A percentile compares a stretch with the other conserved stretches of the same genome.
Conservation (phyloP, 30 jellyfish, hydroid and myxozoan species). For the Rhopilema esculentum region DNA sequence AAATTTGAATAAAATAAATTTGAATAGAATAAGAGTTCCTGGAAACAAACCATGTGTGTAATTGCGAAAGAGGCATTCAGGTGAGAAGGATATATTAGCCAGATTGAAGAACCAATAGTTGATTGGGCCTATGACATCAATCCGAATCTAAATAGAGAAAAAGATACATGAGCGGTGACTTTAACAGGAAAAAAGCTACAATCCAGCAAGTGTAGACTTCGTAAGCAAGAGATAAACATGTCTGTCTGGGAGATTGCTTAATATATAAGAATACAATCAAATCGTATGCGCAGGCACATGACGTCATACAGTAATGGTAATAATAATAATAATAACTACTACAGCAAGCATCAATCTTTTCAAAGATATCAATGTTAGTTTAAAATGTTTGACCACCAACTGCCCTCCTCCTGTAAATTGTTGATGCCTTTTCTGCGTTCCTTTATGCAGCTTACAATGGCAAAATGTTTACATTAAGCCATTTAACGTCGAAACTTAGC, state of each 20-base stretch:
- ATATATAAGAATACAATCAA: neutral
- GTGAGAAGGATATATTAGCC: conserved; percentile 5
- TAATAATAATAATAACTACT: neutral
- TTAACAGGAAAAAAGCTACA: neutral
- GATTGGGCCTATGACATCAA: neutral
- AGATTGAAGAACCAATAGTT: neutral
- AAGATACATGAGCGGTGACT: too few species aligned
- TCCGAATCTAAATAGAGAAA: neutral
- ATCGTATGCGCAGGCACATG: neutral
- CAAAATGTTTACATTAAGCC: too few species aligned
- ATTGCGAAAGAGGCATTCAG: neutral
- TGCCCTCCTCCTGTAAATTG: too few species aligned
- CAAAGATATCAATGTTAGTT: too few species aligned
- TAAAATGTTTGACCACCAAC: too few species aligned
- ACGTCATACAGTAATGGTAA: neutral
- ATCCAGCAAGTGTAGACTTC: neutral
- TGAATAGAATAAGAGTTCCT: too few species aligned
- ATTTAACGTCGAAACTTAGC: neutral
- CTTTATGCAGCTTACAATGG: too few species aligned
- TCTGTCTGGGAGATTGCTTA: neutral
- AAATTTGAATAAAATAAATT: too few species aligned
- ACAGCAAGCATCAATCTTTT: neutral
- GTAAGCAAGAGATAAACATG: neutral
- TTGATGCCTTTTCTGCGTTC: too few species aligned
- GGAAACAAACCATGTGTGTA: neutral